Conservation (phyloP, 1,140 invertebrate genomes). For the Atta texana region DNA sequence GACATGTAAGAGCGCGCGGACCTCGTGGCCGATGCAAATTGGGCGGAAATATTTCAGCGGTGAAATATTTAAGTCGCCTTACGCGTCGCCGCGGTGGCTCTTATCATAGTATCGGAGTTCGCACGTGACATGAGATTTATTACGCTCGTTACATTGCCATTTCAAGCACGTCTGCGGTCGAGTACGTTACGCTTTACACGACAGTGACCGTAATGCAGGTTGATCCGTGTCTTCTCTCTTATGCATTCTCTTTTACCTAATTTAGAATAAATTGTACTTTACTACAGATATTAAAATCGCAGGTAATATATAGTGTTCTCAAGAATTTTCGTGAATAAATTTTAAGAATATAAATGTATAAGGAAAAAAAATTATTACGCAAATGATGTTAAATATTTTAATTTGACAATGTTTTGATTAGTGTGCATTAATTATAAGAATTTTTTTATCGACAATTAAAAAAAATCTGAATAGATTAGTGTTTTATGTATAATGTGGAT, state of each 20-base stretch:
- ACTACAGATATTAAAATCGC: constrained; percentile 5
- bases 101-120: constrained; percentile 63
- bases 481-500: not conserved
- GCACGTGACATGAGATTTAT: constrained; percentile 75
- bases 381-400: not conserved
- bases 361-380: not conserved
- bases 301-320: not conserved
- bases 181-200: constrained; percentile 71
- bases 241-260: not conserved
- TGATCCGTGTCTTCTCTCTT: constrained; percentile 2
- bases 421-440: not conserved
- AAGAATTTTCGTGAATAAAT: not conserved
- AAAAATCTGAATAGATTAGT: not conserved
- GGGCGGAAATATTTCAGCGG: constrained; percentile 78
- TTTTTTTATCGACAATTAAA: not conserved
- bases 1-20: constrained; percentile 62
- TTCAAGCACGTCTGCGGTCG: constrained; percentile 78
- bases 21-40: constrained; percentile 78
- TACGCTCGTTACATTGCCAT: constrained; percentile 76
- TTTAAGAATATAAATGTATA: not conserved
- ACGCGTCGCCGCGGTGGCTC: constrained; percentile 35
- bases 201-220: constrained; percentile 32
- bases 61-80: constrained; percentile 62
- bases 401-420: not conserved
- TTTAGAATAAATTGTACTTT: constrained; percentile 1